Evolutionary conservation across 2,113 vertebrate species (phyloP).

Genomic region (Marcusenius ussheri): DNA sequence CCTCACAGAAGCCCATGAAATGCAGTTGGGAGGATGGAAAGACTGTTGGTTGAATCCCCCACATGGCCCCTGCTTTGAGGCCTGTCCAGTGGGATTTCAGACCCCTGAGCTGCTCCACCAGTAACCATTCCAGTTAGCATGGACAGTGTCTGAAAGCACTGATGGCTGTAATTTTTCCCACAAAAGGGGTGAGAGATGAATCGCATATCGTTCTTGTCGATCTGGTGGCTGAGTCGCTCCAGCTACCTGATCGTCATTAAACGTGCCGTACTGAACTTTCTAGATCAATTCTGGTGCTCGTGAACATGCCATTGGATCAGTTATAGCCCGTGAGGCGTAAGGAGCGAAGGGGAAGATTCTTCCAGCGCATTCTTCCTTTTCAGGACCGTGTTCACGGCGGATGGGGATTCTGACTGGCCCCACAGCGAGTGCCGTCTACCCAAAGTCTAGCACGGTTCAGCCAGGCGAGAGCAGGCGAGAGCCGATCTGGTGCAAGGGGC

Average conservation of each 20-base stretch:
- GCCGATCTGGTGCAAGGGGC: background rate
- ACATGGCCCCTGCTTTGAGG: background rate
- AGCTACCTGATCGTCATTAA: background rate
- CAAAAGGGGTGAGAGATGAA: background rate
- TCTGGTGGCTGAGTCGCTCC: background rate
- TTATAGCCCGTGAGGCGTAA: background rate
- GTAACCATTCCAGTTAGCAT: background rate
- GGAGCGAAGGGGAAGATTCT: background rate
- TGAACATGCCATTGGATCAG: background rate
- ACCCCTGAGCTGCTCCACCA: background rate
- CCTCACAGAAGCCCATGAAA: background rate
- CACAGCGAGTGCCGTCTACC: background rate
- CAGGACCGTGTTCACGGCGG: background rate
- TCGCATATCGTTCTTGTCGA: background rate
- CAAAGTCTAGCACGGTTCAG: background rate
- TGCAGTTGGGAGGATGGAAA: background rate
- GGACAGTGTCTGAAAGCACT: background rate
- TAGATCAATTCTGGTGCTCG: background rate
- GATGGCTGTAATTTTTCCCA: background rate
- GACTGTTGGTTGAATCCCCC: no score
- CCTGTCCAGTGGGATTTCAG: background rate
- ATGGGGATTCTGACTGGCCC: background rate
- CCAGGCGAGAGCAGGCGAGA: background rate
- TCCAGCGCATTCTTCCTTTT: background rate
- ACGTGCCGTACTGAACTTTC: background rate